Evolutionary conservation across 2,888 invertebrate species (phyloP).

Genomic region (Meteorus colon): DNA sequence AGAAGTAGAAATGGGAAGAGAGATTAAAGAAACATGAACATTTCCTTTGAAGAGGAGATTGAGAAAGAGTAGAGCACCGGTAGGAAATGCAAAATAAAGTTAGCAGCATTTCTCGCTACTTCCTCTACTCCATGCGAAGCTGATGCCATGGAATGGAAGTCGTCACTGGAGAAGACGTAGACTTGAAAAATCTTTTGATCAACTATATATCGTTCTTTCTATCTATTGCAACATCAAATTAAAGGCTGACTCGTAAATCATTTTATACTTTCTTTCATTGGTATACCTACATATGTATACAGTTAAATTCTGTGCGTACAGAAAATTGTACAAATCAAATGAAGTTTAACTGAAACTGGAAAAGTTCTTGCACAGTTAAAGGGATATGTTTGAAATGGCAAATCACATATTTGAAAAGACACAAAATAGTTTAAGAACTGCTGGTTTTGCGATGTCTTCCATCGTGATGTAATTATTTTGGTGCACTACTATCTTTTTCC

Average conservation of each 20-base stretch:
- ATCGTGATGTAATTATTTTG: too few species aligned
- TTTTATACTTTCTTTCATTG: neutral
- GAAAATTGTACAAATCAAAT: too few species aligned
- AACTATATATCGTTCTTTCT: conserved; percentile 28
- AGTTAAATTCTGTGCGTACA: too few species aligned
- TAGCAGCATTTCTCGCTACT: conserved; percentile 19
- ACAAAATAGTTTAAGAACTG: too few species aligned
- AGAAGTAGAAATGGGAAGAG: neutral
- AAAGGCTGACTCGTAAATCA: conserved; percentile 32
- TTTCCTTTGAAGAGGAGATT: neutral
- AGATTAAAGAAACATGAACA: conserved; percentile 11
- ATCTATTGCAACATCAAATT: conserved; percentile 25
- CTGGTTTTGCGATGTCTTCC: too few species aligned
- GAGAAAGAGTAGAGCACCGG: neutral
- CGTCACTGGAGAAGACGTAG: neutral
- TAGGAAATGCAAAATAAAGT: conserved; percentile 20
- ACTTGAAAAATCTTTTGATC: conserved; percentile 45
- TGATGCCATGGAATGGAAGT: conserved; percentile 29
- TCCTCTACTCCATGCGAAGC: neutral
- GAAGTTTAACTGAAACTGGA: too few species aligned
- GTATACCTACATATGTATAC: too few species aligned
- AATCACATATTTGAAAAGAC: too few species aligned
- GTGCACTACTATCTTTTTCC: too few species aligned
- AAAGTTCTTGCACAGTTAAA: too few species aligned
- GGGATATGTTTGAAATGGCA: too few species aligned